Evolutionary conservation across 2,888 invertebrate species (phyloP).

Genomic region (Trachelus iudaicus): DNA sequence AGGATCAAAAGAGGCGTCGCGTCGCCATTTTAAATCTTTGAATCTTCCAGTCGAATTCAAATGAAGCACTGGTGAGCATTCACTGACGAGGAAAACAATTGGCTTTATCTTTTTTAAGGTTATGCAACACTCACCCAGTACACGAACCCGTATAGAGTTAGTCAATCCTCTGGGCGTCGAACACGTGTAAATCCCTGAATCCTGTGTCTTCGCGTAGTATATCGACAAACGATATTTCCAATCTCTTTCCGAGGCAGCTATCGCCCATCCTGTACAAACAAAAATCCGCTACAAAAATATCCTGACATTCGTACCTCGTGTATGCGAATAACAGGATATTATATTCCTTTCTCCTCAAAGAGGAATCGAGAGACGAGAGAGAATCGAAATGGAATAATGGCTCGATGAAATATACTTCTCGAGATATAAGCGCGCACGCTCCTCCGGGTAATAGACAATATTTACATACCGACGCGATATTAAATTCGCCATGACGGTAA

Average conservation of each 20-base stretch:
- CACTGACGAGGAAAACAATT: not conserved
- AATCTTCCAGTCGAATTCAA: not conserved
- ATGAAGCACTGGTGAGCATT: not conserved
- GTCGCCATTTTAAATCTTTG: not conserved
- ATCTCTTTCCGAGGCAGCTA: conserved; percentile 79
- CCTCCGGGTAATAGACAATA: not conserved
- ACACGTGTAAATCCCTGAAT: conserved; percentile 87
- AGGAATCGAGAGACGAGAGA: not conserved
- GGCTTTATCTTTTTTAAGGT: not conserved
- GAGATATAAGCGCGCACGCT: not conserved
- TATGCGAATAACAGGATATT: not conserved
- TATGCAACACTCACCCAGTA: conserved; percentile 75
- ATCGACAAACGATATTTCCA: conserved; percentile 85
- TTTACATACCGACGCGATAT: not conserved
- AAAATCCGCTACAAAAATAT: not conserved
- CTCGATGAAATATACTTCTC: not conserved
- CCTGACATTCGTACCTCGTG: not conserved
- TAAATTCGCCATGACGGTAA: not conserved
- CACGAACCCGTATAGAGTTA: conserved; percentile 78
- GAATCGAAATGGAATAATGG: not conserved
- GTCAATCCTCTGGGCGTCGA: conserved; percentile 84
- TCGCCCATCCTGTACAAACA: conserved; percentile 76
- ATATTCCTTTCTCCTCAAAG: not conserved
- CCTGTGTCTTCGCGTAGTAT: conserved; percentile 83
- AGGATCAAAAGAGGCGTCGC: not conserved